Conservation (phyloP, 2,888 invertebrate genomes). For the Mesopsocus fuscifrons region DNA sequence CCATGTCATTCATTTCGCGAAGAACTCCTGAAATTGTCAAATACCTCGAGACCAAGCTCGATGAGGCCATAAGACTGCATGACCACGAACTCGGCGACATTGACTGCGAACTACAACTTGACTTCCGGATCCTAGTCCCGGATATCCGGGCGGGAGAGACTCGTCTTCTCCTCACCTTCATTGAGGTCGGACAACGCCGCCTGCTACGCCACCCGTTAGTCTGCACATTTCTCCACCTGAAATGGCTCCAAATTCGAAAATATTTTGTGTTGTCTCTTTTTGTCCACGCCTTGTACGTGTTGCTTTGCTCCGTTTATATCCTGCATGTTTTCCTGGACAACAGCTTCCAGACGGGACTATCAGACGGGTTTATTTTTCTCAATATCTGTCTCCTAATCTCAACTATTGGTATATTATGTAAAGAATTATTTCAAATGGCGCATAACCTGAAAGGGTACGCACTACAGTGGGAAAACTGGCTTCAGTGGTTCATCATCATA, state of each 20-base stretch:
- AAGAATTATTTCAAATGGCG: conserved; percentile 61
- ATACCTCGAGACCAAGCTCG: conserved; percentile 46
- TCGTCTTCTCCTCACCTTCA: conserved; percentile 46
- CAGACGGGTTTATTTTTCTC: not conserved
- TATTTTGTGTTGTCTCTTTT: conserved; percentile 61
- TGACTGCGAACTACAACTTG: conserved; percentile 57
- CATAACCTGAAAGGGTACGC: conserved; percentile 54
- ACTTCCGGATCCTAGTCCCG: conserved; percentile 40
- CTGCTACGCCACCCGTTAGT: conserved; percentile 67
- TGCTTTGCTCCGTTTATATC: conserved; percentile 52
- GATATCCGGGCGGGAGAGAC: conserved; percentile 43
- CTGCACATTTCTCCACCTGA: conserved; percentile 64
- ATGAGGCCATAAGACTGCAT: conserved; percentile 54
- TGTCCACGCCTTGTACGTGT: conserved; percentile 56
- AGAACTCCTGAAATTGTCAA: conserved; percentile 66
- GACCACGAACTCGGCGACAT: conserved; percentile 74
- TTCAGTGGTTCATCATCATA: conserved; percentile 58
- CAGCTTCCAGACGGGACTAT: not conserved
- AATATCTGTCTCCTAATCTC: conserved; percentile 1
- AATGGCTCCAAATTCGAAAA: conserved; percentile 65
- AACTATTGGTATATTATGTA: conserved; percentile 33
- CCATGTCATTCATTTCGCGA: conserved; percentile 62
- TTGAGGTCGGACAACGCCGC: conserved; percentile 57
- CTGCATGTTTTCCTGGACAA: conserved; percentile 31
- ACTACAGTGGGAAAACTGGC: conserved; percentile 67